Evolutionary conservation across 2,888 invertebrate species (phyloP), one percentile per base, ranked within the genome.

Genomic region (Synanthedon tipuliformis): DNA sequence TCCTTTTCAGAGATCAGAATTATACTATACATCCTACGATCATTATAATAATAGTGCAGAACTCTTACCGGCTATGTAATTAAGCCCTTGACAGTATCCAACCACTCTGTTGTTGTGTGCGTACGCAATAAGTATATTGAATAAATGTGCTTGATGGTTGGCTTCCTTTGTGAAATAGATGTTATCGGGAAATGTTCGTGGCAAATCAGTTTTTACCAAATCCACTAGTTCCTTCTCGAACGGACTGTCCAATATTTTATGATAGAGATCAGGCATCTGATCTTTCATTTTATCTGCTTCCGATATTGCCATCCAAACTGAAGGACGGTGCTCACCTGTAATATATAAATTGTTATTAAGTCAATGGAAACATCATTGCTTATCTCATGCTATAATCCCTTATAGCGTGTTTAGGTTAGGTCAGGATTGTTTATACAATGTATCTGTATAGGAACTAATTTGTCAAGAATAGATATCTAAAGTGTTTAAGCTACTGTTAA

Each of bases 81-180:
- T 98, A 58, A 97, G 84, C 51, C 98, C 98, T 90, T 97, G 98
- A 71, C 98, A 98, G 77, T 98, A 98, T 40, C 96, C 97, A 65
- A 97, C 93, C 54, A 91, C 91, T 64, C 90, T 90, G 79, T 97
- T 97, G 69, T 94, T 94, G 71, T 95, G 94, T 53, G 96, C 96
- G 80, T 96, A 95, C 2, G 97, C 95, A 63, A 94, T 90, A 56
- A 98, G 88, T 66, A 97, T 92, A 78, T 96, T 94, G 66, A 92
- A 95, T 51, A 98, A 84, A 65, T 95, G 93, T 57, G 91, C 89
- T 60, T 93, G 92, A 60, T 94, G 90, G 57, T 91, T 90, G 53
- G 92, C 92, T 53, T 91, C 90, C 59, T 92, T 92, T 57, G 92
- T 92, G 73, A 98, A 98, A 79, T 93, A 95, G 63, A 97, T 95